Base-by-base conservation (phyloP, 2,113 vertebrate species). In the Athene cunicularia region DNA sequence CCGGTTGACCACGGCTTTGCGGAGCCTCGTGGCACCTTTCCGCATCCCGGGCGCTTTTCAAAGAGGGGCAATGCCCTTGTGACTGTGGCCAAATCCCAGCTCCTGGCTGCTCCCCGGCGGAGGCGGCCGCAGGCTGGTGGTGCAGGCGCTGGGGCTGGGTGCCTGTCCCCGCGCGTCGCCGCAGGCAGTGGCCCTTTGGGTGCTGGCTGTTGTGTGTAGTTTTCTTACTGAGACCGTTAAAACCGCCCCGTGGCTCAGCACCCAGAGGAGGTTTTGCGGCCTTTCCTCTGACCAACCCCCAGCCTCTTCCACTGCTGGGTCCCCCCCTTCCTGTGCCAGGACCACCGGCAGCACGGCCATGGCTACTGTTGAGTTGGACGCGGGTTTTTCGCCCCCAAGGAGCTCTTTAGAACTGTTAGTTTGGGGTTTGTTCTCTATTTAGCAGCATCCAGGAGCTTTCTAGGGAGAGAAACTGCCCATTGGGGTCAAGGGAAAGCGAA, bases 91-190 rank as follows among this genome's bases (percentile, higher is more conserved):
- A 88, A 80, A 72, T 37, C 66, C 30, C 63, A 24, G 43, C 62
- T 82, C 75, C 80, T 5, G 6, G 47, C 82, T 50, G 70, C 47
- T 73, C 35, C 32, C 9, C 16, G 22, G 22, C 13, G 9, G 53
- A 37, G 52, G 64, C n/a, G 64, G 53, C 60, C 2, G 2, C 39
- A 23, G 64, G 39, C 9, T n/a, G 15, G 45, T 5, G 68, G 33
- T 17, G 58, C 39, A 3, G 35, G 39, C 10, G 15, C 37, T 4
- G 1, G 32, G 43, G 27, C 56, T 83, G 7, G 5, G 82, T 55
- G 52, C 55, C 72, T 11, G 35, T 39, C 39, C 59, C 55, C 1
- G 0, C 1, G 2, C 2, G 9, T 28, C 3, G 3, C 22, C 0
- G 0, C 43, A 14, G 68, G 80, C 2, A 2, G 76, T 8, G 32